These are phyloP conservation scores for Anneissia japonica DNA, from an alignment of 35 echinoderm and acorn worm genomes.

Conservation along the genomic window DNA sequence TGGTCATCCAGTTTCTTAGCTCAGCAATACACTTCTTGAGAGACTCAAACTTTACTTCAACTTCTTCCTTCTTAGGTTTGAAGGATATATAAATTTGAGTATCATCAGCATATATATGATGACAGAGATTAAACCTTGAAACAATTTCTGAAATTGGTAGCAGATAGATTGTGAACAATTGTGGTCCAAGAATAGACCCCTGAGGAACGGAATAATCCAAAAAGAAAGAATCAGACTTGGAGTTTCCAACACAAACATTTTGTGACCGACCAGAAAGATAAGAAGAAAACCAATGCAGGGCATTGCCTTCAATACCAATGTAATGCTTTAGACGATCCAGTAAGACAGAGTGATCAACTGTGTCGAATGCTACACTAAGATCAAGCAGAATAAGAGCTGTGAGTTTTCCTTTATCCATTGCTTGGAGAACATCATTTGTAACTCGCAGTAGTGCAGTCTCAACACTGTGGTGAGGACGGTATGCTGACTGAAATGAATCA, in stretches of 20 bases:
- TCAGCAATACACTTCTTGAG: no score
- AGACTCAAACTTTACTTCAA: no score
- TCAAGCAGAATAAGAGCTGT: conserved; percentile 42
- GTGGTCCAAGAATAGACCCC: neutral
- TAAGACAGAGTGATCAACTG: conserved; percentile 43
- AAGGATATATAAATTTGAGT: neutral
- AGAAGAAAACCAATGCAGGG: conserved; percentile 31
- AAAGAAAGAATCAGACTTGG: neutral
- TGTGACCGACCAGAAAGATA: conserved; percentile 9
- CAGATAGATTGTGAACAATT: neutral
- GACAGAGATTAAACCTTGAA: neutral
- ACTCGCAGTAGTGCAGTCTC: conserved; percentile 49
- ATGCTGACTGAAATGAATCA: conserved; percentile 32
- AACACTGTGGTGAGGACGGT: conserved; percentile 30
- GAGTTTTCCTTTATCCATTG: conserved; percentile 32
- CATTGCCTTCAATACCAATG: conserved; percentile 10
- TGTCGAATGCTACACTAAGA: conserved; percentile 49
- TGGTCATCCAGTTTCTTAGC: no score
- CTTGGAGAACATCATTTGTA: conserved; percentile 43
- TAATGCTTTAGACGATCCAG: conserved; percentile 26
- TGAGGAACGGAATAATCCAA: neutral
- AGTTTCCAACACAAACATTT: neutral
- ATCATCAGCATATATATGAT: neutral
- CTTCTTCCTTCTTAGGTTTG: no score
- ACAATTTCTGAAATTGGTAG: neutral